Conservation (phyloP, 2,113 vertebrate genomes). For the Oriolus oriolus region DNA sequence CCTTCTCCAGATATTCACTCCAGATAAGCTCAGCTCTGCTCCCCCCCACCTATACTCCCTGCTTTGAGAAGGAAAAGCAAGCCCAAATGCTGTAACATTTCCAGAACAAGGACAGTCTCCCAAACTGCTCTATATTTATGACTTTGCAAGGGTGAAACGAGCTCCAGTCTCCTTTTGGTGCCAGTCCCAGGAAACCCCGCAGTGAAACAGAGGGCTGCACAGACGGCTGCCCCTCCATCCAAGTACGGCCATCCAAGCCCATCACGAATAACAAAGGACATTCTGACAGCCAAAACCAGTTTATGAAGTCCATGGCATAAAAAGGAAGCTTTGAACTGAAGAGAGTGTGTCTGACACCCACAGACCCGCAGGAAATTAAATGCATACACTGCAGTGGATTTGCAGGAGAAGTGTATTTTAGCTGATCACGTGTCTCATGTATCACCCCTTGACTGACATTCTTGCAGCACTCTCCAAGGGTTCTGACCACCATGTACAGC, state of each 20-base stretch:
- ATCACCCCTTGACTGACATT: background rate
- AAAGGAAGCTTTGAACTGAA: background rate
- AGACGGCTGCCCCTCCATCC: slow-evolving; percentile 8
- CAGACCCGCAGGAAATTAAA: background rate
- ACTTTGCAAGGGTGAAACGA: background rate
- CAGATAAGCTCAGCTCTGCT: background rate
- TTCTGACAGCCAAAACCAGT: background rate
- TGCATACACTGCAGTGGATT: background rate
- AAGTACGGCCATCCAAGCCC: slow-evolving; percentile 4
- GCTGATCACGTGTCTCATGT: accelerated
- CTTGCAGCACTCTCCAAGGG: background rate
- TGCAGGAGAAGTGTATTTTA: background rate
- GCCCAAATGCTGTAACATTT: background rate
- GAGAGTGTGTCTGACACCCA: background rate
- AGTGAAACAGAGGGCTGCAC: slow-evolving; percentile 36
- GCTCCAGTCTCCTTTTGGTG: background rate
- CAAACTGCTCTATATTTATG: background rate
- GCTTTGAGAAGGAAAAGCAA: background rate
- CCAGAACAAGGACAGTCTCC: background rate
- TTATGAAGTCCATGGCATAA: background rate
- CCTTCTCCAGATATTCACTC: background rate
- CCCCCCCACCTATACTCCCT: background rate
- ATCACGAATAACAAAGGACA: background rate
- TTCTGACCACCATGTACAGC: background rate
- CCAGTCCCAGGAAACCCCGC: background rate